A percentile compares a stretch with the other conserved stretches of the same genome.
Conservation (phyloP, 2,888 invertebrate species). For the Alcis repandata region DNA sequence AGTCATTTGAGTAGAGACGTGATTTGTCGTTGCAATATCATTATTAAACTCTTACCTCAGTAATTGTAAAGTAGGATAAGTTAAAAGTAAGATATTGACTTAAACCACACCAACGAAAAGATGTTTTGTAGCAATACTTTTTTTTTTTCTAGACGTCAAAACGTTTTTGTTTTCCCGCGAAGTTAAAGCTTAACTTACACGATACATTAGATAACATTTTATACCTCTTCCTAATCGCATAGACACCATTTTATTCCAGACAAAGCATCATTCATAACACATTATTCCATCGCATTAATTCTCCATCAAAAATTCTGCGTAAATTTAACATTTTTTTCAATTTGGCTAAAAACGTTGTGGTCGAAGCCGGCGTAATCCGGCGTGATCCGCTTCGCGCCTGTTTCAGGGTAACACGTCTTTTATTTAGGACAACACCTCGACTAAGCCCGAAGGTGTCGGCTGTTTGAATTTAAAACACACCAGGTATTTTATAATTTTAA, state of each 20-base stretch:
- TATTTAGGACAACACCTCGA: conserved; percentile 33
- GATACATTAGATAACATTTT: too few relatives aligned
- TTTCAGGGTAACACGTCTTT: conserved; percentile 38
- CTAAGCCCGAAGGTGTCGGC: conserved; percentile 6
- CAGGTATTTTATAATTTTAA: not conserved
- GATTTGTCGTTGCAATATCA: not conserved
- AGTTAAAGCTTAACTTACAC: too few relatives aligned
- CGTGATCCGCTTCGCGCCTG: conserved; percentile 45
- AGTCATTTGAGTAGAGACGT: conserved; percentile 2
- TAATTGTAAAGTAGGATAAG: too few relatives aligned
- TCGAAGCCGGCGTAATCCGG: conserved; percentile 55
- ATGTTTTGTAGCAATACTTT: too few relatives aligned
- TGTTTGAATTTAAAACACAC: conserved; percentile 9
- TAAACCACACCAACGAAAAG: too few relatives aligned
- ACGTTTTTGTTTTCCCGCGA: too few relatives aligned
- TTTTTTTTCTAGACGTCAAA: too few relatives aligned
- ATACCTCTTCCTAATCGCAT: not conserved
- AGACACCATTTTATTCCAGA: not conserved
- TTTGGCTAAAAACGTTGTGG: conserved; percentile 48
- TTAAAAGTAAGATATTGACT: too few relatives aligned
- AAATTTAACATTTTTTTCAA: conserved; percentile 21
- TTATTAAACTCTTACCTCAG: not conserved
- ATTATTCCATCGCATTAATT: not conserved
- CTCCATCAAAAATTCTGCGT: conserved; percentile 3
- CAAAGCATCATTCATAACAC: not conserved